Conservation (phyloP, 2,888 invertebrate genomes). For the Apamea epomidion region DNA sequence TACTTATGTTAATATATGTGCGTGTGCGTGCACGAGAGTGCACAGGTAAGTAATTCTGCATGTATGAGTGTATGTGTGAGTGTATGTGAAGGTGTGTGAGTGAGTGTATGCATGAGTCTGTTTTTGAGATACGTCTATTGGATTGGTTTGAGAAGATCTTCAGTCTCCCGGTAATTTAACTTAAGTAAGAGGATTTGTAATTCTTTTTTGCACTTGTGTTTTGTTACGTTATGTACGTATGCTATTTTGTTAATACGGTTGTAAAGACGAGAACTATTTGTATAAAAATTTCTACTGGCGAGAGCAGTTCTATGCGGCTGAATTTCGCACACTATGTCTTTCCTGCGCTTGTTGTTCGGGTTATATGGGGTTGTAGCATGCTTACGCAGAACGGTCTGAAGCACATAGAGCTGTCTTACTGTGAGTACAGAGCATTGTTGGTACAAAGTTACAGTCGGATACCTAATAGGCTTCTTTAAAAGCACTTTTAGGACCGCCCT, state of each 20-base stretch:
- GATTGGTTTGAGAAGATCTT: too few relatives aligned
- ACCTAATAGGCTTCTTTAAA: not conserved
- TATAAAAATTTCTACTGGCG: not conserved
- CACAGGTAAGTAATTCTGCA: too few relatives aligned
- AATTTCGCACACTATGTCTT: not conserved
- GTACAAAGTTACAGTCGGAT: not conserved
- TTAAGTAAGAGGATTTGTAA: too few relatives aligned
- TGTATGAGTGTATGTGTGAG: too few relatives aligned
- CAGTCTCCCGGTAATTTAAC: too few relatives aligned
- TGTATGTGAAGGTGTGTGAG: too few relatives aligned
- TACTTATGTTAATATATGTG: too few relatives aligned
- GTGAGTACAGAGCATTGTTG: not conserved
- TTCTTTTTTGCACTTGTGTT: too few relatives aligned
- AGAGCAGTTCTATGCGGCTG: not conserved
- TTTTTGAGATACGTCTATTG: too few relatives aligned
- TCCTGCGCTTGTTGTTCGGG: not conserved
- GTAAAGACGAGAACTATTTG: not conserved
- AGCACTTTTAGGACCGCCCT: not conserved
- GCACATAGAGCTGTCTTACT: not conserved
- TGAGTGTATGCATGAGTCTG: too few relatives aligned
- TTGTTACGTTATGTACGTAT: too few relatives aligned
- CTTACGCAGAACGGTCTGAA: not conserved
- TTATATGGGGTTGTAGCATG: slow-evolving; percentile 7
- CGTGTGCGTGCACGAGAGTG: too few relatives aligned
- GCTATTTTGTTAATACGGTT: not conserved